Percentiles rank a stretch among this genome's conserved stretches.
These are phyloP conservation scores for Todus mexicanus DNA, from an alignment of 2,797 vertebrate genomes.

Conservation along the genomic window DNA sequence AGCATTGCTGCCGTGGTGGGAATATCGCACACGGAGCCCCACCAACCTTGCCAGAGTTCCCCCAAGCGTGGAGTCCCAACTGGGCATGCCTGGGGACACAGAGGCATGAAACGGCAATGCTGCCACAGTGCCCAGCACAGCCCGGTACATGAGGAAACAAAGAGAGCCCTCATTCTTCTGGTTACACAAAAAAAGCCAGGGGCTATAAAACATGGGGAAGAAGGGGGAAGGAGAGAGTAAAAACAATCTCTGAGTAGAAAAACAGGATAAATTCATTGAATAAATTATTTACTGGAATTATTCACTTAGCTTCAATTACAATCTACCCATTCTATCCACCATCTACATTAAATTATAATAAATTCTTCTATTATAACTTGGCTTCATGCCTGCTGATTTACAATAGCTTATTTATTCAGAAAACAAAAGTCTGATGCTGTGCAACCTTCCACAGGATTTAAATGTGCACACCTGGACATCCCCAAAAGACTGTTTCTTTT, in stretches of 20 bases:
- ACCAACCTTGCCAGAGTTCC: not conserved
- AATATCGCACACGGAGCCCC: not conserved
- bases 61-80: not conserved
- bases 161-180: not conserved
- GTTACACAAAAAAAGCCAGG: not conserved
- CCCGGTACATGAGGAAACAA: not conserved
- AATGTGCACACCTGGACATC: not conserved
- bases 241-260: not conserved
- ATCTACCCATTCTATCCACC: conserved; percentile 47
- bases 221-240: not conserved
- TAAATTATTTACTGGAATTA: conserved; percentile 67
- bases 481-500: not conserved
- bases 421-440: not conserved
- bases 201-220: not conserved
- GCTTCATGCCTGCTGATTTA: conserved; percentile 36
- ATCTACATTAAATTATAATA: conserved; percentile 51
- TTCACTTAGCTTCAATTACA: conserved; percentile 62
- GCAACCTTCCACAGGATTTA: not conserved
- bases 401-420: conserved; percentile 19
- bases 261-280: conserved; percentile 50
- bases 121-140: not conserved
- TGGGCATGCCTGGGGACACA: not conserved
- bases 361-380: conserved; percentile 58
- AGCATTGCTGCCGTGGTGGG: fast-evolving
- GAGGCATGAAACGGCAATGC: fast-evolving